Percentiles rank a stretch among this genome's conserved stretches.
Conservation (phyloP, 1,140 invertebrate species). For the Brachionus manjavacas region DNA sequence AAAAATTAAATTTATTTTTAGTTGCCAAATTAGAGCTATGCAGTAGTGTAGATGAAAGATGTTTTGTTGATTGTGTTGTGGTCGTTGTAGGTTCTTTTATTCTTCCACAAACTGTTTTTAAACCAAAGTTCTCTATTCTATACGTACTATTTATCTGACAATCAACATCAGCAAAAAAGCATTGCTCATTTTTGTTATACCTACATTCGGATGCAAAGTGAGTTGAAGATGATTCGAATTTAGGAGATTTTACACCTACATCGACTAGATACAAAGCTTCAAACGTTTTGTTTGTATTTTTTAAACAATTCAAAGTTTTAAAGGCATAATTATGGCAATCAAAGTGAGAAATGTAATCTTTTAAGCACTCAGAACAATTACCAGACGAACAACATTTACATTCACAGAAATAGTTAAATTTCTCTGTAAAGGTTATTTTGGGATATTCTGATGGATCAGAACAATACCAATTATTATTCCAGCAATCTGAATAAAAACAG, state of each 20-base stretch:
- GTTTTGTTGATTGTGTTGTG: background rate
- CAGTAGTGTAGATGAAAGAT: no score
- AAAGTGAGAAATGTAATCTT: background rate
- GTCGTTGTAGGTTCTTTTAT: background rate
- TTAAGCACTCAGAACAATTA: background rate
- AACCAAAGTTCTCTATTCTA: background rate
- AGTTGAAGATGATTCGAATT: background rate
- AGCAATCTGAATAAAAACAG: background rate
- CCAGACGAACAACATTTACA: background rate
- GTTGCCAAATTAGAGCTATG: no score
- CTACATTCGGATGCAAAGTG: background rate
- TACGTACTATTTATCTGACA: background rate
- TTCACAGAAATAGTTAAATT: background rate
- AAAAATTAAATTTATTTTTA: no score
- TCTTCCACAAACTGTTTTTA: background rate
- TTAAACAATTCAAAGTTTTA: background rate
- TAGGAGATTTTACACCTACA: background rate
- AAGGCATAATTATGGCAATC: background rate
- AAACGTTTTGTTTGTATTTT: background rate
- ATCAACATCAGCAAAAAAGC: background rate
- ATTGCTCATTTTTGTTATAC: background rate
- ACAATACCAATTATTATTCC: background rate
- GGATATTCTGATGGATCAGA: background rate
- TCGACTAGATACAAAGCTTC: background rate
- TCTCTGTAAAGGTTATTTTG: background rate